These are phyloP conservation scores for Ochropacha duplaris DNA, from an alignment of 2,888 invertebrate species.

Conservation along the genomic window DNA sequence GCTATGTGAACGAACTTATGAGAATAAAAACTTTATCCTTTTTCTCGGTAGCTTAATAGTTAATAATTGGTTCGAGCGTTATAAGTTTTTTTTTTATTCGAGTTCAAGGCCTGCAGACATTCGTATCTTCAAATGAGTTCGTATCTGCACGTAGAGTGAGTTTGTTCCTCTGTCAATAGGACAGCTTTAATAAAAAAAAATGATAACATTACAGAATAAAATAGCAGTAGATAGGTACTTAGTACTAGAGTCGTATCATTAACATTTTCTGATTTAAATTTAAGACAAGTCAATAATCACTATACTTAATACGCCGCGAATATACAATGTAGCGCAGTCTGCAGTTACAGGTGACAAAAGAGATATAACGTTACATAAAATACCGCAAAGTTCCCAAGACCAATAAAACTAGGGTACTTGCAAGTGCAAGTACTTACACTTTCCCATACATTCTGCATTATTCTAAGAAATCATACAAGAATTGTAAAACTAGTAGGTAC, in stretches of 20 bases:
- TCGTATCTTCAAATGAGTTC: background rate
- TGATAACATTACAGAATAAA: background rate
- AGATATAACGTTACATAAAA: constrained; percentile 22
- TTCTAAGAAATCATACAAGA: constrained; percentile 24
- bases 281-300: background rate
- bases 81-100: constrained; percentile 1
- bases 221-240: no score
- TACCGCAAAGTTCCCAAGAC: constrained; percentile 9
- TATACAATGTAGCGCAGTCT: background rate
- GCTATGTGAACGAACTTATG: constrained; percentile 50
- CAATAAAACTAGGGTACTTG: constrained; percentile 15
- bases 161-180: no score
- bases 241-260: background rate
- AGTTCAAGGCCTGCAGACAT: constrained; percentile 1
- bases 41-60: constrained; percentile 15
- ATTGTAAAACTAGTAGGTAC: constrained; percentile 10
- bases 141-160: background rate
- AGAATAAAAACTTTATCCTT: constrained; percentile 27
- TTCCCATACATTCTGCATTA: constrained; percentile 20
- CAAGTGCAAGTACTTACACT: constrained; percentile 4
- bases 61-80: background rate
- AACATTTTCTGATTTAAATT: background rate
- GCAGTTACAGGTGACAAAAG: constrained; percentile 15
- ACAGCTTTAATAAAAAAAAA: background rate
- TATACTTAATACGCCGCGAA: background rate